Percentiles rank a stretch among this genome's conserved stretches.
Conservation (phyloP, 2,113 vertebrate genomes). For the Heptranchias perlo region DNA sequence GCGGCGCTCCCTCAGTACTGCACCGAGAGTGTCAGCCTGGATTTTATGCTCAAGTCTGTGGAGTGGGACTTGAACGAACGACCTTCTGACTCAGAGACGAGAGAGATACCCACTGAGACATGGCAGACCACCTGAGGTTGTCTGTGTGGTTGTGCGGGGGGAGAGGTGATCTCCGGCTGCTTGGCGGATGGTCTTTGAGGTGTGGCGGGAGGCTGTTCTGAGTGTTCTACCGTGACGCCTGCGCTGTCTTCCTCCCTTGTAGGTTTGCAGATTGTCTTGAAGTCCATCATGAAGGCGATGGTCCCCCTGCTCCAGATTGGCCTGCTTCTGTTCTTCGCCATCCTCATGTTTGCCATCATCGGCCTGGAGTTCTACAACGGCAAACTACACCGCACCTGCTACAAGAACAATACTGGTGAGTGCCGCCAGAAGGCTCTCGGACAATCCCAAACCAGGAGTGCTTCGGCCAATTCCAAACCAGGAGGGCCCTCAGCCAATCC, state of each 20-base stretch:
- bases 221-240: slow-evolving; percentile 30
- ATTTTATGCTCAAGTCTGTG: not conserved
- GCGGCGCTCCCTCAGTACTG: too few relatives aligned
- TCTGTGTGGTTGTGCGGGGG: not conserved
- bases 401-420: slow-evolving; percentile 66
- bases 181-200: not conserved
- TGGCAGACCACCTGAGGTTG: not conserved
- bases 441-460: not conserved
- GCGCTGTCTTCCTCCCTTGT: slow-evolving; percentile 38
- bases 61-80: not conserved
- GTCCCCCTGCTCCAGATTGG: slow-evolving; percentile 96
- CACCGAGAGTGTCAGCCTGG: not conserved
- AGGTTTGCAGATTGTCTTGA: slow-evolving; percentile 96
- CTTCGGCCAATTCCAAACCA: not conserved
- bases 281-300: slow-evolving; percentile 99
- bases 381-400: slow-evolving; percentile 82
- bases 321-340: slow-evolving; percentile 93
- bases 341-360: slow-evolving; percentile 98
- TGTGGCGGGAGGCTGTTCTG: not conserved
- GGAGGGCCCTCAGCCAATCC: not conserved
- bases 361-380: slow-evolving; percentile 97
- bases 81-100: not conserved
- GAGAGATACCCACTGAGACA: not conserved
- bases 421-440: not conserved
- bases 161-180: not conserved